Evolutionary conservation across 2,113 vertebrate genomes (phyloP).

Genomic region (Sula dactylatra): DNA sequence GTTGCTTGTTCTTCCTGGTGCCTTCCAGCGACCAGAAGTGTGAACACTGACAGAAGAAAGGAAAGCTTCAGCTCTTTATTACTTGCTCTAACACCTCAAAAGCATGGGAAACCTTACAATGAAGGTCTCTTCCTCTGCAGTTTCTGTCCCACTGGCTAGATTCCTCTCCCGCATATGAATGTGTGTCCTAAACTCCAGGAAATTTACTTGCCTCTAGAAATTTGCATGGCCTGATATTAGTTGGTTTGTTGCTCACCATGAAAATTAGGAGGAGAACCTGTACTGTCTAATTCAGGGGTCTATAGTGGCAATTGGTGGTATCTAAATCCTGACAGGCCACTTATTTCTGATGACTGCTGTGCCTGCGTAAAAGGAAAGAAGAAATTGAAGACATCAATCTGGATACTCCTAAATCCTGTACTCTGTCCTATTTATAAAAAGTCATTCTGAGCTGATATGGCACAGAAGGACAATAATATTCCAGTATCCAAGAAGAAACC

Average conservation of each 20-base stretch:
- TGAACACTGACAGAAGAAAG: background rate
- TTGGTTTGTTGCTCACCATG: background rate
- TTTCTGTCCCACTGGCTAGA: background rate
- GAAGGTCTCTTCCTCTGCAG: background rate
- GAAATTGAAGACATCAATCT: background rate
- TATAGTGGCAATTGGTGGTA: background rate
- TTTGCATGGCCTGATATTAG: accelerated
- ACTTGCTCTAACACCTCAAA: background rate
- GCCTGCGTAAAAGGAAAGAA: background rate
- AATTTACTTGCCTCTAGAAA: background rate
- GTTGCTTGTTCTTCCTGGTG: background rate
- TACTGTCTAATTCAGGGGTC: no score
- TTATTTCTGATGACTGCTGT: background rate
- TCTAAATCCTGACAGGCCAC: background rate
- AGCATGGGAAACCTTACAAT: background rate
- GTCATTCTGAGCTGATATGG: background rate
- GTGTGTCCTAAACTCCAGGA: background rate
- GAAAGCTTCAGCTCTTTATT: background rate
- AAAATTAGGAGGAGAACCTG: background rate
- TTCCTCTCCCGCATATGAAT: background rate
- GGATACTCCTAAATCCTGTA: background rate
- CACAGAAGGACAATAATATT: background rate
- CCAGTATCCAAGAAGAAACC: background rate
- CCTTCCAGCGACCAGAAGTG: background rate
- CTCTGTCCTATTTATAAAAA: background rate